Evolutionary conservation across 2,888 invertebrate species (phyloP).

Genomic region (Anoplius nigerrimus): DNA sequence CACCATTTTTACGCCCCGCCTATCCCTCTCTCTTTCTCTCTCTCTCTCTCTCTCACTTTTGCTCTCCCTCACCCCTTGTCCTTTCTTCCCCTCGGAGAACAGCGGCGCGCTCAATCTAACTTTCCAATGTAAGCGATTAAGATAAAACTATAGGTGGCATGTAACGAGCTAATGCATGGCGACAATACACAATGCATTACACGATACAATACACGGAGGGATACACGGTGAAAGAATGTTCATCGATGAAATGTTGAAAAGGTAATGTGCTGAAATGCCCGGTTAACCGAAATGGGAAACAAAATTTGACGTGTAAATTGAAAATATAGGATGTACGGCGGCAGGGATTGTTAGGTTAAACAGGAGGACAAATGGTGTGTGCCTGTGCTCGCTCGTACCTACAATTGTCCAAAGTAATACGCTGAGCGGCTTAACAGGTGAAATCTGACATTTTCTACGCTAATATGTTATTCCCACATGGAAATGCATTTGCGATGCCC

Average conservation of each 20-base stretch:
- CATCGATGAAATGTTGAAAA: constrained; percentile 10
- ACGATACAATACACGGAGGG: too few species aligned
- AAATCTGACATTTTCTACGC: not conserved
- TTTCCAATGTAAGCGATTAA: not conserved
- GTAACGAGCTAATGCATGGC: too few species aligned
- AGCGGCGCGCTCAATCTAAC: not conserved
- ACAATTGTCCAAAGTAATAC: constrained; percentile 11
- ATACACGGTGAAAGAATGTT: too few species aligned
- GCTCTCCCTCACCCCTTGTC: not conserved
- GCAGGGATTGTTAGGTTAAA: not conserved
- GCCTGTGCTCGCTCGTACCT: not conserved
- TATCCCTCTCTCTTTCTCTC: not conserved
- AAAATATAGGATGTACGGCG: too few species aligned
- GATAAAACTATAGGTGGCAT: not conserved
- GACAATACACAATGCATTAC: too few species aligned
- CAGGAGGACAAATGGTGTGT: not conserved
- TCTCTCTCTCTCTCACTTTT: not conserved
- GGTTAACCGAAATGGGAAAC: too few species aligned
- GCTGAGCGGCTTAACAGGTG: constrained; percentile 15
- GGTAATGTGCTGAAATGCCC: not conserved
- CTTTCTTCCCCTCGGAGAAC: not conserved
- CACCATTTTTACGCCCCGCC: not conserved
- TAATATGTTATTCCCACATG: constrained; percentile 18
- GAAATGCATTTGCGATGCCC: constrained; percentile 21
- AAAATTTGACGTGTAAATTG: too few species aligned